Percentiles rank a stretch among this genome's conserved stretches.
Conservation (phyloP, 2,888 invertebrate species). For the Lottia scabra region DNA sequence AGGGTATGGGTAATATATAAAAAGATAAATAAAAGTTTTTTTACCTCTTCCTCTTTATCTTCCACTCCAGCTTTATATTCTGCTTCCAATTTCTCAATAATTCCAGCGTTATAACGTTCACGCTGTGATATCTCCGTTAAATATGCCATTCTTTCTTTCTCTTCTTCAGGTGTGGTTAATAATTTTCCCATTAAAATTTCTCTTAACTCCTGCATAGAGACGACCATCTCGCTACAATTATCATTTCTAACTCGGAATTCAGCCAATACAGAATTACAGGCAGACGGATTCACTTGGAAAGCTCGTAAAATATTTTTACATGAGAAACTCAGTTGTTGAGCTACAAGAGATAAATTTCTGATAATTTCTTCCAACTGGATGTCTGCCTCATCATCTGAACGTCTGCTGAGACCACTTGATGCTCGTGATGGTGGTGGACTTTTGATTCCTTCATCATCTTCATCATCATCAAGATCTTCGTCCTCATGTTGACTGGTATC, state of each 20-base stretch:
- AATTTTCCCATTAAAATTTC: constrained; percentile 64
- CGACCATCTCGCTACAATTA: constrained; percentile 40
- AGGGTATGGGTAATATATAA: neutral
- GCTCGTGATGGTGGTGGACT: neutral
- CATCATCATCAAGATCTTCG: neutral
- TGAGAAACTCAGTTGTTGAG: constrained; percentile 61
- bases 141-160: constrained; percentile 63
- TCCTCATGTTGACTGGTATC: neutral
- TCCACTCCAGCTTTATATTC: constrained; percentile 62
- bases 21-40: neutral
- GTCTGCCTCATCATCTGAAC: constrained; percentile 15
- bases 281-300: constrained; percentile 59
- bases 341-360: constrained; percentile 58
- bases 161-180: constrained; percentile 67
- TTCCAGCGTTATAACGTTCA: constrained; percentile 61
- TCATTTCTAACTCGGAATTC: constrained; percentile 35
- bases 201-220: constrained; percentile 56
- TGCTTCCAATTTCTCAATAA: constrained; percentile 66
- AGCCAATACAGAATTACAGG: constrained; percentile 50
- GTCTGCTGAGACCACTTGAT: constrained; percentile 9
- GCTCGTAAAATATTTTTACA: constrained; percentile 62
- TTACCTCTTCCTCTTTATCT: constrained; percentile 67
- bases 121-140: constrained; percentile 62
- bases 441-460: constrained; percentile 9
- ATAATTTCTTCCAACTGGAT: constrained; percentile 53